phyloP scores from a whole-genome alignment of 2,797 vertebrate genomes.

The Anguilla megastoma region DNA sequence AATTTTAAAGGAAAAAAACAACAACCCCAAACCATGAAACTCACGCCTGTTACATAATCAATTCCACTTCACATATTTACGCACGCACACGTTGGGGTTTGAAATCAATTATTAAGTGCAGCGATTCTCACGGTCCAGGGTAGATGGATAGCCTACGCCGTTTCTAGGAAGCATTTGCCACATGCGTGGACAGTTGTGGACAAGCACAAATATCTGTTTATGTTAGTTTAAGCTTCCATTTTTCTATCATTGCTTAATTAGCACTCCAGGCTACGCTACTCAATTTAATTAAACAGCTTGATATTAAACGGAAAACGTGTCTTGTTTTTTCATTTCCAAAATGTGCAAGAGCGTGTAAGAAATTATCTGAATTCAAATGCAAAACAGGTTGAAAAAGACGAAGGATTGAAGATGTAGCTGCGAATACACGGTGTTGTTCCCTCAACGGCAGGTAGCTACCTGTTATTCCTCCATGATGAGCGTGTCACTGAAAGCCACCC shows the following conservation, averaged over 20 bases:
- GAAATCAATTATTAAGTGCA: not conserved
- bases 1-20: not conserved
- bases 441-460: constrained; percentile 47
- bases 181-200: not conserved
- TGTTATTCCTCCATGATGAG: constrained; percentile 68
- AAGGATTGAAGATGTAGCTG: constrained; percentile 37
- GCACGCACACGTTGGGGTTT: not conserved
- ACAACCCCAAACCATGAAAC: not conserved
- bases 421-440: constrained; percentile 44
- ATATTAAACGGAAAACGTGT: not conserved
- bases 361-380: not conserved
- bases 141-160: not conserved
- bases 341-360: too few species aligned
- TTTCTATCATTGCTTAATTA: not conserved
- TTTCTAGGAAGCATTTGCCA: not conserved
- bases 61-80: not conserved
- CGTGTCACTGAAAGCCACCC: constrained; percentile 42
- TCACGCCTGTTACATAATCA: not conserved
- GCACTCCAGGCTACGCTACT: not conserved
- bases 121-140: not conserved
- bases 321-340: not conserved
- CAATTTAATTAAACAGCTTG: not conserved
- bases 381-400: not conserved
- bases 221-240: not conserved
- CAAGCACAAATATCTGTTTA: not conserved